A percentile compares a stretch with the other conserved stretches of the same genome.
phyloP scores from a whole-genome alignment of 2,888 invertebrate species.

The Neoaliturus tenellus region DNA sequence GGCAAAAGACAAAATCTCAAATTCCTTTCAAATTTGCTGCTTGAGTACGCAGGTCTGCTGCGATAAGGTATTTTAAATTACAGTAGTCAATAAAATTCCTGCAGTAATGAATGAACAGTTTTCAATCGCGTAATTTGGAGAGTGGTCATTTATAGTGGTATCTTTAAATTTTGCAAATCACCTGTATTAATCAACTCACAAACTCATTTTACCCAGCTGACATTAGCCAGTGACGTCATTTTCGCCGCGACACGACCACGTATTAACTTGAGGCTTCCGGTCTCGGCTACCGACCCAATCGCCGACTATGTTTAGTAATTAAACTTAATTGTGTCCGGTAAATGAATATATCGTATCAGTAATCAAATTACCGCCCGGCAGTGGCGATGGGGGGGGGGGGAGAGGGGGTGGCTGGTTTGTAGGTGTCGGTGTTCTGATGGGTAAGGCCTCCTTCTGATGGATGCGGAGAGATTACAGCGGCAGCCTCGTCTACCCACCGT shows the following conservation, averaged over 20 bases:
- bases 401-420: slow-evolving; percentile 15
- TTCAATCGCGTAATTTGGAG: too few relatives aligned
- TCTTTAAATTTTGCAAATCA: too few relatives aligned
- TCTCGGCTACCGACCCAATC: slow-evolving; percentile 3
- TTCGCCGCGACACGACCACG: not conserved
- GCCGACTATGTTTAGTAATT: not conserved
- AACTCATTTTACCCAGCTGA: too few relatives aligned
- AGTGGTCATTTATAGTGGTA: too few relatives aligned
- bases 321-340: slow-evolving; percentile 41
- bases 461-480: not conserved
- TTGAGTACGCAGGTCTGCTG: too few relatives aligned
- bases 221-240: too few relatives aligned
- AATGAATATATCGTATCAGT: slow-evolving; percentile 46
- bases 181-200: too few relatives aligned
- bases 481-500: not conserved
- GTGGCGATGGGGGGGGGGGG: not conserved
- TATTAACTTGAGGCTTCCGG: slow-evolving; percentile 10
- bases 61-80: too few relatives aligned
- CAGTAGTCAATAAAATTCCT: too few relatives aligned
- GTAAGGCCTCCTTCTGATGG: not conserved
- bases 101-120: too few relatives aligned
- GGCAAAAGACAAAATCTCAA: too few relatives aligned
- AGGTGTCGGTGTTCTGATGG: slow-evolving; percentile 5
- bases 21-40: too few relatives aligned
- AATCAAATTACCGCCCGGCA: slow-evolving; percentile 55